Base-by-base conservation (phyloP, 2,888 invertebrate species). In the Ferdinandea cuprea region DNA sequence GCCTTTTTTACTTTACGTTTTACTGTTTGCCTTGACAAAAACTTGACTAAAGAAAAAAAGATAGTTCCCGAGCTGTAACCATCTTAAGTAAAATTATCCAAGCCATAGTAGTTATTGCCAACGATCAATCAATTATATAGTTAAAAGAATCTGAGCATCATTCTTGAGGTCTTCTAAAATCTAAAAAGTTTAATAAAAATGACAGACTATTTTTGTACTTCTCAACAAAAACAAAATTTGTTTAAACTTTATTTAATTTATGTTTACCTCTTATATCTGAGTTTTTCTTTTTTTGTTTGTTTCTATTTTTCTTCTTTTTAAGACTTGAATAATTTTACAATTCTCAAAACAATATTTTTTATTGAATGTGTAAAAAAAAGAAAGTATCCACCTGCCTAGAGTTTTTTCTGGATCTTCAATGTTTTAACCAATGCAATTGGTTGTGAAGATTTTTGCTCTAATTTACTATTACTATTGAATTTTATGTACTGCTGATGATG, bases 191-290 rank as follows among this genome's bases (percentile, higher is more conserved):
- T n/a, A 40, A 63, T 68, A n/a, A 17, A 61, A 56, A 68, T 13
- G 17, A 50, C 19, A 8, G 11, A 13, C 50, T 48, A 32, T 44
- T 19, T 61, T 72, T 83, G 71, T 83, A 78, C 83, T 83, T 78
- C 72, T 83, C 78, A 83, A 83, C 83, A 78, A 83, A 81, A 83
- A 83, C 77, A 77, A 83, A n/a, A 77, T 72, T 83, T 83, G 77
- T 78, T 77, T 72, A 58, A 72, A 68, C 72, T 83, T 83, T 83
- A 83, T 77, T 83, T 72, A 77, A 77, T 78, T 66, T 81, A 72
- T 77, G 81, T 83, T 77, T 83, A 77, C 66, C 66, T 78, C 69
- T 81, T 65, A 74, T 50, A 81, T 76, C 69, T 81, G 81, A 71
- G 65, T 80, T 59, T 50, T 65, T 56, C 15, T 50, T 63, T 17